These are phyloP conservation scores for Ricordea florida DNA, from an alignment of 92 coral and sea anemone genomes.

Conservation along the genomic window DNA sequence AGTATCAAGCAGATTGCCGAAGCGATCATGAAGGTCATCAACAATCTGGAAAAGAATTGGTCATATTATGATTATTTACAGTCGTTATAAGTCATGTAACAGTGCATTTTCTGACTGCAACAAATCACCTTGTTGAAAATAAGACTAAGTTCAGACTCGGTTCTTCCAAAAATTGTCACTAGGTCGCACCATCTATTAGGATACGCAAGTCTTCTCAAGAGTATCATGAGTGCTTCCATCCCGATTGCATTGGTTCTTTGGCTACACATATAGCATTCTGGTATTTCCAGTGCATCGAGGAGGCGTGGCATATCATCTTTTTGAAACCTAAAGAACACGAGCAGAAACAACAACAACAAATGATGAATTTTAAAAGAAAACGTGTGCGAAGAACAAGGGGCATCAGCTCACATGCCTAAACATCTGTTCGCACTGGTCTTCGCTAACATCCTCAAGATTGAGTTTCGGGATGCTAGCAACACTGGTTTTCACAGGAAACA, in stretches of 20 bases:
- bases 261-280: conserved; percentile 48
- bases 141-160: conserved; percentile 19
- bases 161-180: conserved; percentile 34
- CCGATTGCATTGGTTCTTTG: conserved; percentile 49
- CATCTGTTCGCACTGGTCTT: conserved; percentile 59
- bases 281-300: conserved; percentile 39
- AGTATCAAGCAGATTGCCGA: conserved; percentile 38
- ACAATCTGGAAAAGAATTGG: conserved; percentile 21
- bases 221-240: conserved; percentile 64
- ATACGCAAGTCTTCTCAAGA: conserved; percentile 41
- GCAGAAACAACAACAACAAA: neutral
- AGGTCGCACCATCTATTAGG: conserved; percentile 68
- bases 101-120: neutral
- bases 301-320: conserved; percentile 64
- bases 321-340: conserved; percentile 53
- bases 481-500: conserved; percentile 38
- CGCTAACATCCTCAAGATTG: conserved; percentile 56
- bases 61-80: too few relatives aligned
- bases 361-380: neutral
- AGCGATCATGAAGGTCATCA: conserved; percentile 42
- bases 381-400: neutral
- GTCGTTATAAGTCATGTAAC: too few relatives aligned
- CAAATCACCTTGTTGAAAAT: conserved; percentile 24
- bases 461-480: neutral
- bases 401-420: conserved; percentile 52